Conservation (phyloP, 2,797 vertebrate species). For the Micrastur ruficollis region DNA sequence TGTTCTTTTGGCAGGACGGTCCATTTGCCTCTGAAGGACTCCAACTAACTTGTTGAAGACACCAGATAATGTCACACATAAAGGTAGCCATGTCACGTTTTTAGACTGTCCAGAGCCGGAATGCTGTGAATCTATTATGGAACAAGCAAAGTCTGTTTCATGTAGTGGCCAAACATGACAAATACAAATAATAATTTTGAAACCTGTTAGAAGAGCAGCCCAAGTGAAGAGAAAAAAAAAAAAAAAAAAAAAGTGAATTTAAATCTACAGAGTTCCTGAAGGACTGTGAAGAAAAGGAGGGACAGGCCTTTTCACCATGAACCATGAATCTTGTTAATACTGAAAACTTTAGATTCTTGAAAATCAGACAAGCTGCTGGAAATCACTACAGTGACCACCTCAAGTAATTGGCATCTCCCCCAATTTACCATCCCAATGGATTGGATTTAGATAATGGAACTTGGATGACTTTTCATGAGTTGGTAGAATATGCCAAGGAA, state of each 20-base stretch:
- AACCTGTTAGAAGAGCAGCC: background rate
- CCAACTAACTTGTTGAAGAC: constrained; percentile 11
- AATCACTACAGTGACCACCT: background rate
- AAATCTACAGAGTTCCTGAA: background rate
- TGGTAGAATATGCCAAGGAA: background rate
- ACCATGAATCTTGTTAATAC: background rate
- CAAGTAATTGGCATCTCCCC: background rate
- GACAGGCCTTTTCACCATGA: background rate
- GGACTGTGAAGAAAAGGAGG: background rate
- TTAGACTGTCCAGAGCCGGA: background rate
- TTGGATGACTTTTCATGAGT: background rate
- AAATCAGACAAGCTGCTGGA: background rate
- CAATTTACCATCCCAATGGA: background rate
- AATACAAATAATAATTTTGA: background rate
- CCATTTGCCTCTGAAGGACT: background rate
- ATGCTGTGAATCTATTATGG: background rate
- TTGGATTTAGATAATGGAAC: background rate
- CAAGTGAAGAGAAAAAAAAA: background rate
- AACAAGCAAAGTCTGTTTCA: background rate
- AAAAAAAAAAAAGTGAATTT: background rate
- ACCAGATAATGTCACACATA: constrained; percentile 19
- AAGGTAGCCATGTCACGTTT: background rate
- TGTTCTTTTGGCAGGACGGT: background rate
- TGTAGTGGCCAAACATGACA: background rate
- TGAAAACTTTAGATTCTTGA: background rate